Base-by-base conservation (phyloP, 53 echinoderm and acorn worm genomes). In the Astropecten irregularis region DNA sequence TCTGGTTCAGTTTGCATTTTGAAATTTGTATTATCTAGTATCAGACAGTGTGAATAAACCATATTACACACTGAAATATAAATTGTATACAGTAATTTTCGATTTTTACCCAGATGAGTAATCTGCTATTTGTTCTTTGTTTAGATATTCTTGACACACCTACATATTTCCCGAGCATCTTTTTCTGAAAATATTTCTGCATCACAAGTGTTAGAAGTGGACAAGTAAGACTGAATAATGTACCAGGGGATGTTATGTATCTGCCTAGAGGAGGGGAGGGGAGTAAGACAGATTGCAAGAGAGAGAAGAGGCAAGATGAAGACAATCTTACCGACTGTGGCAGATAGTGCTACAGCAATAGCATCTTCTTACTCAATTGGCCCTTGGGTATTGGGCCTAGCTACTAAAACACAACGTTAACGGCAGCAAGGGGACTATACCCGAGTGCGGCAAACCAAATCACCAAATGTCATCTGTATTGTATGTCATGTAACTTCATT, bases 401-500 rank as follows among this genome's bases (percentile, higher is more conserved):
- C 55, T 29, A 68, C 68, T 68, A 55, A 57, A 76, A 57, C 76
- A 57, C 27, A 23, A 28, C 76, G 36, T 40, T 56, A 76, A 76
- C 76, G 55, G 40, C 76, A 56, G 58, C 21, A 58, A 6, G 20
- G 76, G 54, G 42, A 55, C 52, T 7, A 56, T 23, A 10, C 18
- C 20, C 76, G 55, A 38, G 58, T 22, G 21, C 56, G 16, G 71
- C 71, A 52, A 54, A 73, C 36, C 36, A 73, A 73, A 53, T 55
- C 54, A 76, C 76, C 76, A 76, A 76, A 76, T 76, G 76, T 76
- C 76, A 76, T 56, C 76, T 26, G 76, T 56, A 76, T 76, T 76
- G 76, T 54, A 58, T 76, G 76, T 76, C 76, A 76, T 76, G 76
- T 76, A 76, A 76, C 76, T 76, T 76, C 76, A 76, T 76, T 76